phyloP scores from a whole-genome alignment of 2,113 vertebrate species.

The Struthio camelus region DNA sequence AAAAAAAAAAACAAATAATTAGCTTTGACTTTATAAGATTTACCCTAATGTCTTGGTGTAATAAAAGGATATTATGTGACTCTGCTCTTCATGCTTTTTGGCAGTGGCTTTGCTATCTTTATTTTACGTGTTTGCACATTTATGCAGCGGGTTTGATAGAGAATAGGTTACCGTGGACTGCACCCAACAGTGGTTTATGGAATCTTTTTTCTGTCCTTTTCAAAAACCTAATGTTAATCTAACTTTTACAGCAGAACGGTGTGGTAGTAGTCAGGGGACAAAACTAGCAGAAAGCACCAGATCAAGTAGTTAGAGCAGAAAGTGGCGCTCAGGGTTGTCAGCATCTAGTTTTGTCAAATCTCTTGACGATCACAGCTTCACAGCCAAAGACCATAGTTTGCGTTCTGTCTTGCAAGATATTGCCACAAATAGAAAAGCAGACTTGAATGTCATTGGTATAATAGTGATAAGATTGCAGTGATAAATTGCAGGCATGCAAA shows the following conservation, averaged over 20 bases:
- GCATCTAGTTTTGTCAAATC: background rate
- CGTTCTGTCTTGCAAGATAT: slow-evolving; percentile 32
- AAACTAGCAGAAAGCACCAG: background rate
- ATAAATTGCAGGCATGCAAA: slow-evolving; percentile 13
- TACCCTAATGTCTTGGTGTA: background rate
- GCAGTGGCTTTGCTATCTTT: background rate
- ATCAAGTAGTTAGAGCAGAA: background rate
- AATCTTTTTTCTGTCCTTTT: background rate
- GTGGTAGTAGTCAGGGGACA: background rate
- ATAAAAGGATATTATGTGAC: background rate
- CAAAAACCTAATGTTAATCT: background rate
- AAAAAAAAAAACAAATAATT: background rate
- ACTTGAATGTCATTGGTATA: background rate
- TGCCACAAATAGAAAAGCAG: background rate
- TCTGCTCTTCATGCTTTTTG: background rate
- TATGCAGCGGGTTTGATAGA: background rate
- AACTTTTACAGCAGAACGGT: background rate
- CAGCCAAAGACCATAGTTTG: background rate
- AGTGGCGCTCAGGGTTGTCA: background rate
- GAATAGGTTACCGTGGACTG: background rate
- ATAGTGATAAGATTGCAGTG: background rate
- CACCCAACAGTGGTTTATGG: background rate
- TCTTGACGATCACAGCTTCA: background rate
- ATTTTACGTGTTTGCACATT: background rate
- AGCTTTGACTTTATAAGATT: background rate